Base-by-base conservation (phyloP, 1,140 invertebrate species). In the Cepaea nemoralis region DNA sequence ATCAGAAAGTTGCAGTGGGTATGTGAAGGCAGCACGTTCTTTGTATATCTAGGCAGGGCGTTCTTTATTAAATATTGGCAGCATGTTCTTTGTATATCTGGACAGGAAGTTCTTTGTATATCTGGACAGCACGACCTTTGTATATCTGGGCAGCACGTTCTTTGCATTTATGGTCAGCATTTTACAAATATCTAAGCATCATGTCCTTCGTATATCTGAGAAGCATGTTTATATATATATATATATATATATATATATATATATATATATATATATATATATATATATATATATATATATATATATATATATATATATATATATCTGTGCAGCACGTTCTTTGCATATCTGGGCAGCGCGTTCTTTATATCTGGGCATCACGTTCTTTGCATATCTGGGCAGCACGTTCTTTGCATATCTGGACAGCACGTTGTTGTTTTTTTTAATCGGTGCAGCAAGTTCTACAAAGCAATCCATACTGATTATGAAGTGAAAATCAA, bases 211-310 rank as follows among this genome's bases (percentile, higher is more conserved):
- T n/a, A n/a, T n/a, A n/a, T n/a, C n/a, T n/a, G n/a, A n/a, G n/a
- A n/a, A n/a, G n/a, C n/a, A n/a, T n/a, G n/a, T n/a, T 16, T 55
- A 55, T 55, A 55, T 55, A 55, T 55, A 55, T 55, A 55, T 55
- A 55, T 55, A 55, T 55, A 55, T 55, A 55, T 55, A 55, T 55
- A 55, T 55, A 55, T 55, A 55, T 55, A 55, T 55, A 55, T 55
- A 55, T 55, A 55, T 55, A 55, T 55, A 55, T 55, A 55, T 55
- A 55, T 55, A 55, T 55, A 55, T 55, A 55, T 55, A 55, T 55
- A 55, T 55, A 55, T 55, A 55, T 55, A 55, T 55, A 55, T 55
- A 55, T 55, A 55, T 55, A 55, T 55, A 55, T 55, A 55, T 55
- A 55, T 55, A 55, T 55, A 55, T 55, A 55, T 55, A 55, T 55